Percentiles rank a stretch among this genome's conserved stretches.
Evolutionary conservation across 2,888 invertebrate species (phyloP).

Genomic region (Pristionchus japonicus): DNA sequence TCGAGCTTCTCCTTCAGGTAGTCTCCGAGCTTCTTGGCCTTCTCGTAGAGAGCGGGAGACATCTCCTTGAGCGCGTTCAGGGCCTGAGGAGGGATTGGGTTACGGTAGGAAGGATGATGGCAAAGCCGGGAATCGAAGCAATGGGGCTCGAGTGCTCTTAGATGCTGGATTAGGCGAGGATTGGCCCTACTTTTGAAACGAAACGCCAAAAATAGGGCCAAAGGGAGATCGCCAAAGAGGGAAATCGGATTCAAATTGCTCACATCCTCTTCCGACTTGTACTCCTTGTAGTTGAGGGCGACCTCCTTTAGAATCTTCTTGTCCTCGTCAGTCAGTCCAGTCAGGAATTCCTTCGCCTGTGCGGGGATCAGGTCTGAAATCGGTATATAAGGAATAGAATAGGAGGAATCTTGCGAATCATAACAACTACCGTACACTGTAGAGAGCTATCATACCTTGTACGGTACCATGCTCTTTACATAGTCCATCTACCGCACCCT

Average conservation of each 20-base stretch:
- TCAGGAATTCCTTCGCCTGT: conserved; percentile 71
- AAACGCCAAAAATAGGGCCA: not conserved
- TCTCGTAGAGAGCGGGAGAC: conserved; percentile 68
- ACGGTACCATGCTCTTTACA: too few species aligned
- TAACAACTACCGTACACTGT: not conserved
- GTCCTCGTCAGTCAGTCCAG: conserved; percentile 62
- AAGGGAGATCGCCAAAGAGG: not conserved
- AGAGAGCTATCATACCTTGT: too few species aligned
- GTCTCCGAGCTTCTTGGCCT: conserved; percentile 63
- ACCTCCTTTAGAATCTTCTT: conserved; percentile 69
- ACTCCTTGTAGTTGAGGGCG: conserved; percentile 61
- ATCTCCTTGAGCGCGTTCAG: conserved; percentile 69
- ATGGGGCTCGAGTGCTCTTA: too few species aligned
- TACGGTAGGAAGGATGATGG: not conserved
- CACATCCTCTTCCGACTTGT: conserved; percentile 63
- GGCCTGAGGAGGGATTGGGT: conserved; percentile 53
- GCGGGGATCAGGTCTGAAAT: conserved; percentile 67
- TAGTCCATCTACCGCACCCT: too few species aligned
- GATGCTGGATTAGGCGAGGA: too few species aligned
- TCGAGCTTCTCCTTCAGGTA: conserved; percentile 60
- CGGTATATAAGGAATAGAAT: too few species aligned
- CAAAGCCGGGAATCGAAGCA: too few species aligned
- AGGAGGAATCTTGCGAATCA: too few species aligned
- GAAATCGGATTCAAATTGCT: not conserved
- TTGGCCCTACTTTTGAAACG: too few species aligned